Evolutionary conservation across 1,140 invertebrate species (phyloP).

Genomic region (Macrosteles quadrilineatus): DNA sequence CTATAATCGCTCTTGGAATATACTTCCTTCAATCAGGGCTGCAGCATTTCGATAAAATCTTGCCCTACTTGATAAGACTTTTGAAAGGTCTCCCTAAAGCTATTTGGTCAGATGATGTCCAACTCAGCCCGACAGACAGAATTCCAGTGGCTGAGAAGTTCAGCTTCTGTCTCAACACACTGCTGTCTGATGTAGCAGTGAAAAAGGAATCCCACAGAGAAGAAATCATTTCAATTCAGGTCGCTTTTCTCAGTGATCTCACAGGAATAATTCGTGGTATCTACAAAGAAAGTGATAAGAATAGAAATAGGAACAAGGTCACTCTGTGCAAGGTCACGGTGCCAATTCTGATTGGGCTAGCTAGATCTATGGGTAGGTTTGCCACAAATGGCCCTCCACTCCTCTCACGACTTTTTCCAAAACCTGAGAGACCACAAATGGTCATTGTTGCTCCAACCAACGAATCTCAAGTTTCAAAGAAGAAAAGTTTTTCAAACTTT

Average conservation of each 20-base stretch:
- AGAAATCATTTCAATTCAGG: slow-evolving; percentile 78
- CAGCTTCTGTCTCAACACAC: slow-evolving; percentile 89
- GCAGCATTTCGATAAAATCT: slow-evolving; percentile 81
- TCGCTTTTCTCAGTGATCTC: slow-evolving; percentile 71
- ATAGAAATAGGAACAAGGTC: slow-evolving; percentile 45
- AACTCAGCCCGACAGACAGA: slow-evolving; percentile 64
- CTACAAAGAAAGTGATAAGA: slow-evolving; percentile 28
- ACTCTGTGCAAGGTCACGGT: slow-evolving; percentile 79
- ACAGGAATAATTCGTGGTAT: slow-evolving; percentile 57
- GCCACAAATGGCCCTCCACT: slow-evolving; percentile 72
- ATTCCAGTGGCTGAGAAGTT: slow-evolving; percentile 89
- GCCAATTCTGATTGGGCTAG: slow-evolving; percentile 84
- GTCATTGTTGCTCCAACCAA: slow-evolving; percentile 35
- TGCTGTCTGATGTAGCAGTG: slow-evolving; percentile 86
- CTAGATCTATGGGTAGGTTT: slow-evolving; percentile 85
- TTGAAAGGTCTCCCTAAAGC: slow-evolving; percentile 76
- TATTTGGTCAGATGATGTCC: slow-evolving; percentile 74
- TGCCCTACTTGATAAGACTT: slow-evolving; percentile 85
- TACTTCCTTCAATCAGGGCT: slow-evolving; percentile 88
- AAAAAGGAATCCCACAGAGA: slow-evolving; percentile 66
- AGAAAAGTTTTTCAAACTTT: slow-evolving; percentile 50
- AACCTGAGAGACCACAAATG: slow-evolving; percentile 62
- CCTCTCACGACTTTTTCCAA: slow-evolving; percentile 82
- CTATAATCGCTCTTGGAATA: slow-evolving; percentile 88
- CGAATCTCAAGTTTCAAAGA: slow-evolving; percentile 38